Evolutionary conservation across 2,797 vertebrate species (phyloP).

Genomic region (Fundulus diaphanus): DNA sequence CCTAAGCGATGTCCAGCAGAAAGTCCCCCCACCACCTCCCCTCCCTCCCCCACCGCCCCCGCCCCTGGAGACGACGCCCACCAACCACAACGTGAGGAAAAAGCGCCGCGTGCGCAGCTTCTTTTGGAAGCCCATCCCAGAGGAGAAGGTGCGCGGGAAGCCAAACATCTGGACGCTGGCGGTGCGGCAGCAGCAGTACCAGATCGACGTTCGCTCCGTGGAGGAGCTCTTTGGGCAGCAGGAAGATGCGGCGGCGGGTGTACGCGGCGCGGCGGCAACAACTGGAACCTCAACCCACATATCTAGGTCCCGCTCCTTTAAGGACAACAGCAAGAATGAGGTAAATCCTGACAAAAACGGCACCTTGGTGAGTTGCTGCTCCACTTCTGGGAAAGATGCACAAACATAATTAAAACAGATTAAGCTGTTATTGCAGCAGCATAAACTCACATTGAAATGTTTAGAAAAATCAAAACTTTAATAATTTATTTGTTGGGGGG

Average conservation of each 20-base stretch:
- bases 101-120: constrained; percentile 94
- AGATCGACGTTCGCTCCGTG: constrained; percentile 92
- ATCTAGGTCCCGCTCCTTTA: constrained; percentile 85
- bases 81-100: constrained; percentile 82
- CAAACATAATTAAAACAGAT: no score
- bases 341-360: constrained; percentile 76
- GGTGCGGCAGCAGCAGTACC: constrained; percentile 90
- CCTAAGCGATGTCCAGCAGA: constrained; percentile 29
- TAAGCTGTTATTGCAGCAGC: neutral
- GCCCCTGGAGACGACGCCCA: constrained; percentile 52
- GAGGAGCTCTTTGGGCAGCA: constrained; percentile 99
- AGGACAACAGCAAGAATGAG: constrained; percentile 89
- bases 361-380: neutral
- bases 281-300: constrained; percentile 53
- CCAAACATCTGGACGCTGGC: constrained; percentile 97
- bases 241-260: constrained; percentile 75
- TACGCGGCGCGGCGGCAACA: constrained; percentile 70
- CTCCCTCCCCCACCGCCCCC: constrained; percentile 64
- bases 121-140: constrained; percentile 98
- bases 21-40: constrained; percentile 55
- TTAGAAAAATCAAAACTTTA: neutral
- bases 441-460: neutral
- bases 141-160: constrained; percentile 95
- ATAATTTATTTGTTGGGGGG: neutral
- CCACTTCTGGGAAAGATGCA: no score